Percentiles rank a stretch among this genome's conserved stretches.
phyloP scores from a whole-genome alignment of 1,140 invertebrate genomes.

The Amyelois transitella region DNA sequence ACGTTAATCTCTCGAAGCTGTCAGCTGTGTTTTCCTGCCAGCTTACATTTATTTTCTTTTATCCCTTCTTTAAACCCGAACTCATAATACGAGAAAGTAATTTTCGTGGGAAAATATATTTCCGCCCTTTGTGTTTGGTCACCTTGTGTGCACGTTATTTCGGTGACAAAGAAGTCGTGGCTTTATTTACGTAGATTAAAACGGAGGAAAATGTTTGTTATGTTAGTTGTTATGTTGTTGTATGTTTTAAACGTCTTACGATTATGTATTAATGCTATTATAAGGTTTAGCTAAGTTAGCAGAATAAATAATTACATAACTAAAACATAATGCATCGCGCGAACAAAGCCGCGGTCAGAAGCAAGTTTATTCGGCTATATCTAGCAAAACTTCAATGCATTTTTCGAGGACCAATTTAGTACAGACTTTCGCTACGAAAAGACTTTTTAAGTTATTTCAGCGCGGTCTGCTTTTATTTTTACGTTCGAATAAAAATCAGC shows the following conservation, averaged over 20 bases:
- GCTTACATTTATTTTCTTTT: not conserved
- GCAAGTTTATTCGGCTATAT: too few species aligned
- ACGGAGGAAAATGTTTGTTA: not conserved
- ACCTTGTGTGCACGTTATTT: not conserved
- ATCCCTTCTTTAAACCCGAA: not conserved
- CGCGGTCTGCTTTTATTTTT: conserved; percentile 1
- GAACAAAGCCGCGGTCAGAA: too few species aligned
- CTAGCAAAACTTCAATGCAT: not conserved
- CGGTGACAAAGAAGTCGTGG: not conserved
- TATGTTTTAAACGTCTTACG: too few species aligned
- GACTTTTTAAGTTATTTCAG: not conserved
- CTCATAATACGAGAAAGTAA: not conserved
- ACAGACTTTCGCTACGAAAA: not conserved
- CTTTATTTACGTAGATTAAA: not conserved
- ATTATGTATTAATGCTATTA: too few species aligned
- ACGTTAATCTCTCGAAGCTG: not conserved
- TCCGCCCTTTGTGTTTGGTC: not conserved
- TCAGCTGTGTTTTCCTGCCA: not conserved
- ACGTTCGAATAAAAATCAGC: conserved; percentile 4
- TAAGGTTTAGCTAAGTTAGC: too few species aligned
- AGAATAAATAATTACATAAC: too few species aligned
- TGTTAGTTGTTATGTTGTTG: too few species aligned
- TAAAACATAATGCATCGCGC: too few species aligned
- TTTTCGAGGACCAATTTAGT: not conserved
- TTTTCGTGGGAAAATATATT: not conserved